Evolutionary conservation across 2,888 invertebrate species (phyloP).

Genomic region (Philopedon plagiatum): DNA sequence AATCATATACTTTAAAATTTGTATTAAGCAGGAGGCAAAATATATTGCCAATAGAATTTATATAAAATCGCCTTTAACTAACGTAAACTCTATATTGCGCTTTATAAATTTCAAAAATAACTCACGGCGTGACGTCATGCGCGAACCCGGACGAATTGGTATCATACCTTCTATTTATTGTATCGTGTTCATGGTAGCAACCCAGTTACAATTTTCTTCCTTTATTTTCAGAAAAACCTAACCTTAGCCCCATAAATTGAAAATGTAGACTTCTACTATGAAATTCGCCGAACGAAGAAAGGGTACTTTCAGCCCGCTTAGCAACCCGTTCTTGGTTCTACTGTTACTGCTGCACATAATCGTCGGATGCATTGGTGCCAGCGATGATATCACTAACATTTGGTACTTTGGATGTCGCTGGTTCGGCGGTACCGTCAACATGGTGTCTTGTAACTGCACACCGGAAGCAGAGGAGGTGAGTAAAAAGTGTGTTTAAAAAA

Average conservation of each 20-base stretch:
- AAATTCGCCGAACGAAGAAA: slow-evolving; percentile 10
- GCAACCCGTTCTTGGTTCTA: neutral
- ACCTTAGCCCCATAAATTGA: neutral
- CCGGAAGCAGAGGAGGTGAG: slow-evolving; percentile 59
- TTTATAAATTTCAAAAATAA: too few species aligned
- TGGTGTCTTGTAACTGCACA: slow-evolving; percentile 61
- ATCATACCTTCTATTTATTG: too few species aligned
- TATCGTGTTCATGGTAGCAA: too few species aligned
- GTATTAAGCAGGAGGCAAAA: too few species aligned
- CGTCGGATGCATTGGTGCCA: slow-evolving; percentile 13
- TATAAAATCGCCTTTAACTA: too few species aligned
- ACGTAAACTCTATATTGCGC: too few species aligned
- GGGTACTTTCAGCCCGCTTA: neutral
- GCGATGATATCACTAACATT: slow-evolving; percentile 60
- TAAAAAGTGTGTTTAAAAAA: too few species aligned
- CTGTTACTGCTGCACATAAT: slow-evolving; percentile 5
- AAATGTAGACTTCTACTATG: slow-evolving; percentile 37
- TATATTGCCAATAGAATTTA: too few species aligned
- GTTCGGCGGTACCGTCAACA: slow-evolving; percentile 61
- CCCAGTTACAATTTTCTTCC: too few species aligned
- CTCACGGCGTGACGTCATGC: too few species aligned
- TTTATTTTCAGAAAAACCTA: slow-evolving; percentile 12
- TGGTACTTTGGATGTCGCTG: slow-evolving; percentile 63
- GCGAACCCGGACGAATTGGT: too few species aligned
- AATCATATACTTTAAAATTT: too few species aligned